Conservation (phyloP, 2,888 invertebrate species). For the Chesias legatella region DNA sequence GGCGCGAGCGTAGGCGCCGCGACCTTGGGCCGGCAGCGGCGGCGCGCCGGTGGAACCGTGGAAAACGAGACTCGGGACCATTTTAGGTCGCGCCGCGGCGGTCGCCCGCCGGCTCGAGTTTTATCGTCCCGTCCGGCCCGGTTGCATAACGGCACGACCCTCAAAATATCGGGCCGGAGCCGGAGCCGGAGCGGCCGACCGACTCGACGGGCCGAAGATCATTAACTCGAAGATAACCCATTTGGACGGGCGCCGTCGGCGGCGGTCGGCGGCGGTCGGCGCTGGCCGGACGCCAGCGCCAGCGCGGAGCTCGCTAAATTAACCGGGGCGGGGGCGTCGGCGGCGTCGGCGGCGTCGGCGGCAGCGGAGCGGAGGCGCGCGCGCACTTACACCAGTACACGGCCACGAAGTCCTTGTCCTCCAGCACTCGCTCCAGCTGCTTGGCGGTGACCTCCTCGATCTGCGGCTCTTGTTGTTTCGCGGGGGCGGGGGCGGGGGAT, state of each 20-base stretch:
- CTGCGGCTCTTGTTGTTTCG: slow-evolving; percentile 83
- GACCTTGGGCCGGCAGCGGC: slow-evolving; percentile 65
- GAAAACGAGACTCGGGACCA: slow-evolving; percentile 74
- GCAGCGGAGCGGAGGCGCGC: slow-evolving; percentile 38
- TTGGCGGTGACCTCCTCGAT: slow-evolving; percentile 97
- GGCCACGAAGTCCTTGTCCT: slow-evolving; percentile 96
- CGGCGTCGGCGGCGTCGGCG: too few species aligned
- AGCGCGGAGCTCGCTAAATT: slow-evolving; percentile 48
- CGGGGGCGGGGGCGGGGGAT: slow-evolving; percentile 50
- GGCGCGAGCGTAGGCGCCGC: slow-evolving; percentile 72
- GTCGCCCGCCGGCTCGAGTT: slow-evolving; percentile 68
- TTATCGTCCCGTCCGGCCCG: slow-evolving; percentile 70
- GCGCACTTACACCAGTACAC: slow-evolving; percentile 96
- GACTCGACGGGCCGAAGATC: slow-evolving; percentile 63
- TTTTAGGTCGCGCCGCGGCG: slow-evolving; percentile 70
- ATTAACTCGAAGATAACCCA: slow-evolving; percentile 70
- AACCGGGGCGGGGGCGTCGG: slow-evolving; percentile 49
- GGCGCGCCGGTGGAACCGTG: slow-evolving; percentile 63
- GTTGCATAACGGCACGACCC: slow-evolving; percentile 70
- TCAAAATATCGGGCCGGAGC: slow-evolving; percentile 59
- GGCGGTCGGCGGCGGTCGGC: slow-evolving; percentile 55
- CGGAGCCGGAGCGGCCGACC: slow-evolving; percentile 44
- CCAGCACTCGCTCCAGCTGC: slow-evolving; percentile 93
- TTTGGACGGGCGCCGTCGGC: slow-evolving; percentile 65
- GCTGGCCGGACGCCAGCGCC: slow-evolving; percentile 49